Conservation (phyloP, 2,797 vertebrate species). For the Malurus leucopterus region DNA sequence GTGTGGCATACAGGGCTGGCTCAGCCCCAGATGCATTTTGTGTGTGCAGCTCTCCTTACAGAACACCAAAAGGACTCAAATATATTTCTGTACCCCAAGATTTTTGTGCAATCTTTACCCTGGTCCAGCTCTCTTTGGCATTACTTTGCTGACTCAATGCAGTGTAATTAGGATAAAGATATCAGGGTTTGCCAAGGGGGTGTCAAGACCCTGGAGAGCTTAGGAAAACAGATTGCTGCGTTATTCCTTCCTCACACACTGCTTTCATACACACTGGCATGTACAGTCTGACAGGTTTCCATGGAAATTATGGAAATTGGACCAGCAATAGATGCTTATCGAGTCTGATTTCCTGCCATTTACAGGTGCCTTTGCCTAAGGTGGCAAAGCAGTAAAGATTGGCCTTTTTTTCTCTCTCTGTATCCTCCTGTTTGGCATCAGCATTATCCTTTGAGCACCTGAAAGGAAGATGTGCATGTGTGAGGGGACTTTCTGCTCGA, state of each 20-base stretch:
- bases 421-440: neutral
- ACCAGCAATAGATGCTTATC: neutral
- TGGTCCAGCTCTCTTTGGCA: neutral
- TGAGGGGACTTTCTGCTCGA: neutral
- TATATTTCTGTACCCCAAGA: accelerated
- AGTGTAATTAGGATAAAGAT: neutral
- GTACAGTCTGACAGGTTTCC: conserved; percentile 16
- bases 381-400: neutral
- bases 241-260: neutral
- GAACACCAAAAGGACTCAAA: neutral
- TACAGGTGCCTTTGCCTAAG: neutral
- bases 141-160: neutral
- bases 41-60: neutral
- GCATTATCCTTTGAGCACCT: neutral
- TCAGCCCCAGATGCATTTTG: neutral
- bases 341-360: neutral
- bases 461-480: neutral
- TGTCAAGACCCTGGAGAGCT: neutral
- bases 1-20: neutral
- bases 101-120: neutral
- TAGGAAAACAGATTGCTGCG: neutral
- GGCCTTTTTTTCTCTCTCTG: neutral
- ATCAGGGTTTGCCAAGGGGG: neutral
- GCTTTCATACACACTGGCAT: neutral
- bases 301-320: conserved; percentile 24